Evolutionary conservation across 2,113 vertebrate genomes (phyloP).

Genomic region (Desmodus rotundus): DNA sequence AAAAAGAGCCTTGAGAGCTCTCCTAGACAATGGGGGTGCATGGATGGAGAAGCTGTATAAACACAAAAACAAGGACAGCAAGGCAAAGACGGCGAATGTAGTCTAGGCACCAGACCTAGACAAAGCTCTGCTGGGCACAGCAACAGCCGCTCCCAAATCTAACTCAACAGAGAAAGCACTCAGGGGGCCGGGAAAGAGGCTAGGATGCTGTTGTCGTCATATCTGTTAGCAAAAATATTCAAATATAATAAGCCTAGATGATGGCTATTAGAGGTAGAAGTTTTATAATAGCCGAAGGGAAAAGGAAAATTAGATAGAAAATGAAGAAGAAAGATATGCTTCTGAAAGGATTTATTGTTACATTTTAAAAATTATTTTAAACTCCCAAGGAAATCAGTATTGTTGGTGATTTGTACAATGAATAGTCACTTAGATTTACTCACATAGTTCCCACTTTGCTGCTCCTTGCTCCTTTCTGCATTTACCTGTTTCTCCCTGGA

Average conservation of each 20-base stretch:
- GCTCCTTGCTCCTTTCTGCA: not conserved
- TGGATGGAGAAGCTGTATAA: not conserved
- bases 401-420: not conserved
- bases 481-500: not conserved
- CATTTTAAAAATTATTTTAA: not conserved
- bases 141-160: not conserved
- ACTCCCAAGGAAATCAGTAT: not conserved
- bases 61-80: not conserved
- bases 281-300: not conserved
- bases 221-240: not conserved
- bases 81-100: not conserved
- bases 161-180: not conserved
- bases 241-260: not conserved
- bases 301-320: not conserved
- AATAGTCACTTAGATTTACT: not conserved
- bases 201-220: not conserved
- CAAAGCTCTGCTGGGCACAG: not conserved
- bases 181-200: not conserved
- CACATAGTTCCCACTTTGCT: not conserved
- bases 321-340: not conserved
- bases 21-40: not conserved
- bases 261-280: not conserved
- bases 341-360: not conserved
- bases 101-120: not conserved
- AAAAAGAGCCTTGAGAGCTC: not conserved